These are phyloP conservation scores for Lasioglossum calceatum DNA, from an alignment of 2,888 invertebrate species.

Conservation along the genomic window DNA sequence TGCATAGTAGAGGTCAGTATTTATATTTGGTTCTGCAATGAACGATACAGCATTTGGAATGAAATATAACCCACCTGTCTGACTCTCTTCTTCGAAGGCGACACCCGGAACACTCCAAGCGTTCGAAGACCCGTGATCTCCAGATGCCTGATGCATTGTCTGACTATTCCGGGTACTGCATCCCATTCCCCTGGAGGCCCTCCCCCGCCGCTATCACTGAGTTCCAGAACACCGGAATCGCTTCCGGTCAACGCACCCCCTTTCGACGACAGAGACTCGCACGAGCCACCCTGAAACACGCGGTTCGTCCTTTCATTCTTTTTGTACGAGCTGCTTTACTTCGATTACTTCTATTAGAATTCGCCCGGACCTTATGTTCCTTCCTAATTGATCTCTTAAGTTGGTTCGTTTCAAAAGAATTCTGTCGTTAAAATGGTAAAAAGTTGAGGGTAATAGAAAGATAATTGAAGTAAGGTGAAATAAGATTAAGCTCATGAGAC, in stretches of 20 bases:
- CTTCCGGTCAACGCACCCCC: constrained; percentile 80
- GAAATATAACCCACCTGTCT: constrained; percentile 88
- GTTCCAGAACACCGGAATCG: constrained; percentile 81
- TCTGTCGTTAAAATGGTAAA: not conserved
- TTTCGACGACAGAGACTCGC: constrained; percentile 88
- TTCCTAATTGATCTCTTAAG: not conserved
- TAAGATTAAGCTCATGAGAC: not conserved
- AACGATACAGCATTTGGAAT: not conserved
- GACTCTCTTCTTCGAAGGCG: constrained; percentile 96
- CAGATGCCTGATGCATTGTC: constrained; percentile 92
- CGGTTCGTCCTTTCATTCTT: not conserved
- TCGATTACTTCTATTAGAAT: not conserved
- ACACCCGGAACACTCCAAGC: constrained; percentile 96
- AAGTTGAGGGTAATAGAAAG: not conserved
- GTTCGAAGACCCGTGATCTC: constrained; percentile 93
- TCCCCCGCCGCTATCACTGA: constrained; percentile 86
- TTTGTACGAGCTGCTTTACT: not conserved
- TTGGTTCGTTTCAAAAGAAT: not conserved
- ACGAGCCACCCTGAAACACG: constrained; percentile 90
- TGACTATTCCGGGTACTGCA: constrained; percentile 91
- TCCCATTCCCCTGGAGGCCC: constrained; percentile 83
- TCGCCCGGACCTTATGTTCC: not conserved
- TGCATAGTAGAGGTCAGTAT: not conserved
- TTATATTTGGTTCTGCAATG: not conserved
- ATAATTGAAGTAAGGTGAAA: not conserved